These are phyloP conservation scores for Polypedilum pembai DNA, from an alignment of 1,140 invertebrate genomes.

Conservation along the genomic window DNA sequence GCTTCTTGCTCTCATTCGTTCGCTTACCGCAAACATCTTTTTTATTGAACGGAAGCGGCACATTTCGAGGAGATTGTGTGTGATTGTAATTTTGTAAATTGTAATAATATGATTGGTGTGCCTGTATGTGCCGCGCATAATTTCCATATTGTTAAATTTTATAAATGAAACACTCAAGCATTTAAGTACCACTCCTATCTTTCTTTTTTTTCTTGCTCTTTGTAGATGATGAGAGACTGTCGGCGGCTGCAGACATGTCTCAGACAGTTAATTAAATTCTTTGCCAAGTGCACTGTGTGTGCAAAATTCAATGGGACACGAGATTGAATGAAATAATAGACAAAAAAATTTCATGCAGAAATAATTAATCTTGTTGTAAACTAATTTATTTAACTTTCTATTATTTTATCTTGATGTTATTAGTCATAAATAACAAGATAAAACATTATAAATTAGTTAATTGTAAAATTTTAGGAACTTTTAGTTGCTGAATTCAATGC, in stretches of 20 bases:
- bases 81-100: background rate
- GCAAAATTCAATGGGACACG: no score
- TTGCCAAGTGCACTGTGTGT: no score
- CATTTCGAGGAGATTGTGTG: slow-evolving; percentile 1
- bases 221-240: background rate
- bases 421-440: no score
- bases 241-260: background rate
- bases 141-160: background rate
- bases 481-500: no score
- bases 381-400: no score
- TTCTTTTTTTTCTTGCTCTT: background rate
- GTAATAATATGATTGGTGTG: background rate
- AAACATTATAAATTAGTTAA: no score
- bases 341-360: no score
- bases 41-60: background rate
- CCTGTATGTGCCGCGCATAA: background rate
- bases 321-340: no score
- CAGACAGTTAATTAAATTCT: slow-evolving; percentile 27
- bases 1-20: background rate
- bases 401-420: no score
- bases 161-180: no score
- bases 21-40: background rate
- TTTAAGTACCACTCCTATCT: background rate
- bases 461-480: no score
- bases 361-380: no score